Evolutionary conservation across 2,113 vertebrate genomes (phyloP), one percentile per base, ranked within the genome.

Genomic region (Vimba vimba): DNA sequence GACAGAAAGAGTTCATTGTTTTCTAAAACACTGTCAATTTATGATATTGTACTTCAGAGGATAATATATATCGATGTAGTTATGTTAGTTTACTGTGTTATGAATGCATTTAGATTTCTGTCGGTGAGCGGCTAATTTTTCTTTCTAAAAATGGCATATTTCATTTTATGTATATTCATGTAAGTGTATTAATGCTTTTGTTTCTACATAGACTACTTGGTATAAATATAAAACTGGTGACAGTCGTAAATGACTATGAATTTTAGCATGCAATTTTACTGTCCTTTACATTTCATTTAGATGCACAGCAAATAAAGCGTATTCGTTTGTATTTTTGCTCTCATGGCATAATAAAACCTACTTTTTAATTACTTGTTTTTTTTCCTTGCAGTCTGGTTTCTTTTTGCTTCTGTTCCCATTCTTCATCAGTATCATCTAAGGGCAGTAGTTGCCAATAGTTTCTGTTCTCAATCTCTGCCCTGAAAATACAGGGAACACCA

Each of bases 351-450:
- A 86, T 73, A 69, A 86, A 86, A 66, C 47, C 36, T 64, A 43
- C 66, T 10, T 47, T 69, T 36, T 80, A 30, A 47, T 80, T 76
- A 25, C n/a, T n/a, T n/a, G n/a, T 11, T 19, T 50, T 21, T 82
- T 62, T 82, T 62, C 11, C 60, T 19, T 92, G 85, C 85, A 89
- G 89, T 75, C 87, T 62, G 19, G 94, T 84, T 60, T 95, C 93
- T 86, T 86, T 92, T 89, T 93, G 92, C 85, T 94, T 93, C 7
- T 91, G 80, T 17, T 95, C 93, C 97, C 96, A 98, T 77, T 96
- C 95, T 79, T 96, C 94, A 52, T 98, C 97, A 0, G 30, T 89
- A 13, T 97, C 94, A 23, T 98, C 96, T 88, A 96, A 23, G 0
- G 33, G 64, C 47, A 95, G 90, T 25, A 39, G 89, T 69, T 19